Conservation (phyloP, 2,888 invertebrate species). For the Heliconius hortense region DNA sequence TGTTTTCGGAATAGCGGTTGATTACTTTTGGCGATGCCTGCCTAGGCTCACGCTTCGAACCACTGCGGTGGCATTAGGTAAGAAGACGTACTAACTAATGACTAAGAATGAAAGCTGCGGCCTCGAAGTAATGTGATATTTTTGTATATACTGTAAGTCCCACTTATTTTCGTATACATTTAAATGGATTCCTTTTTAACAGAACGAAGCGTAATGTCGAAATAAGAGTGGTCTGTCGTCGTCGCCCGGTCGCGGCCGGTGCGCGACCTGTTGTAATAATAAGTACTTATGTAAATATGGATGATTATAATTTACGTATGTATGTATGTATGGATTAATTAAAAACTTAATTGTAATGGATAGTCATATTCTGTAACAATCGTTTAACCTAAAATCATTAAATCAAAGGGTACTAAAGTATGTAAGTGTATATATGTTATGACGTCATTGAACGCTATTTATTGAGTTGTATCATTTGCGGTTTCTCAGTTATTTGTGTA, state of each 20-base stretch:
- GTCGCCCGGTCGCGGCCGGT: conserved; percentile 48
- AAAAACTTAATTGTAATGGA: conserved; percentile 60
- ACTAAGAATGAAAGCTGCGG: conserved; percentile 81
- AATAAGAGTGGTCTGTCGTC: conserved; percentile 53
- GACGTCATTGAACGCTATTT: conserved; percentile 76
- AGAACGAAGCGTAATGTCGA: conserved; percentile 71
- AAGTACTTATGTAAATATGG: conserved; percentile 78
- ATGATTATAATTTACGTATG: conserved; percentile 65
- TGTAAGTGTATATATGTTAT: conserved; percentile 75
- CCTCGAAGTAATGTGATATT: conserved; percentile 83
- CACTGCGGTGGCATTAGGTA: conserved; percentile 65
- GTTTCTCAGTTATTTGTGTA: conserved; percentile 75
- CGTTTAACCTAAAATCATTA: conserved; percentile 74
- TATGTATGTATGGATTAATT: conserved; percentile 46
- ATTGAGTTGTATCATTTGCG: conserved; percentile 76
- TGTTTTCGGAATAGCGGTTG: conserved; percentile 43
- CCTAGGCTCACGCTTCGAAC: conserved; percentile 74
- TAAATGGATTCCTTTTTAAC: conserved; percentile 78
- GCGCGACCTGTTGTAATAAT: conserved; percentile 54
- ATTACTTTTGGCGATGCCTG: conserved; percentile 64
- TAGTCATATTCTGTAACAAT: conserved; percentile 69
- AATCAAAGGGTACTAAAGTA: conserved; percentile 80
- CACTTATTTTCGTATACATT: conserved; percentile 82
- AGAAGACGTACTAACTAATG: conserved; percentile 74
- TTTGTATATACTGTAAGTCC: conserved; percentile 82